Base-by-base conservation (phyloP, 2,888 invertebrate genomes). In the Nasonovia ribisnigri region DNA sequence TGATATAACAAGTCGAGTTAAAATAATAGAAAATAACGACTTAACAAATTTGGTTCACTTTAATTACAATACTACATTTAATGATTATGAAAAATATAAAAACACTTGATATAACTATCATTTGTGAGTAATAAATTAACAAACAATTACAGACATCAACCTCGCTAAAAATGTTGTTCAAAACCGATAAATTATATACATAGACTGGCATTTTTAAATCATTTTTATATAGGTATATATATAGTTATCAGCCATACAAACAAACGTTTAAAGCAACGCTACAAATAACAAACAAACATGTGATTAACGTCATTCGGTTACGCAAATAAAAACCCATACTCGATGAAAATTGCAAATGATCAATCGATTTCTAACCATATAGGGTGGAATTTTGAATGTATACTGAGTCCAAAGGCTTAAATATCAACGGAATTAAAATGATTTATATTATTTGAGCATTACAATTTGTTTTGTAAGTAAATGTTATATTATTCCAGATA, bases 211-310 rank as follows among this genome's bases (percentile, higher is more conserved):
- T 11, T n/a, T 46, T 54, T 29, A 87, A 43, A 46, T 91, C 26
- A 26, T 57, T 26, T 36, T 24, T 67, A 16, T 67, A 36, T 67
- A 67, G 16, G 20, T 51, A 51, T 24, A 36, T n/a, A 67, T 48
- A 92, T 87, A 87, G 60, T 67, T 57, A 26, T 36, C 48, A 87
- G 46, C 60, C n/a, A 60, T 92, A 43, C 87, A 92, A 92, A 92
- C 60, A 92, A 87, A 86, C 10, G 91, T 84, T 84, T 24, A 51
- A 26, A 16, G 36, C 77, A 57, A 43, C n/a, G 29, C 84, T 60
- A 60, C 60, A 92, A 87, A 87, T 42, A 60, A n/a, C 36, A 87
- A 87, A 60, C 46, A 86, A 60, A 91, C 26, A 36, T 43, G 46
- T 87, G 46, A 87, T 87, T 87, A 46, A 92, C 87, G 87, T 60